A percentile compares a stretch with the other conserved stretches of the same genome.
phyloP scores from a whole-genome alignment of 2,797 vertebrate genomes.

The Alauda arvensis region DNA sequence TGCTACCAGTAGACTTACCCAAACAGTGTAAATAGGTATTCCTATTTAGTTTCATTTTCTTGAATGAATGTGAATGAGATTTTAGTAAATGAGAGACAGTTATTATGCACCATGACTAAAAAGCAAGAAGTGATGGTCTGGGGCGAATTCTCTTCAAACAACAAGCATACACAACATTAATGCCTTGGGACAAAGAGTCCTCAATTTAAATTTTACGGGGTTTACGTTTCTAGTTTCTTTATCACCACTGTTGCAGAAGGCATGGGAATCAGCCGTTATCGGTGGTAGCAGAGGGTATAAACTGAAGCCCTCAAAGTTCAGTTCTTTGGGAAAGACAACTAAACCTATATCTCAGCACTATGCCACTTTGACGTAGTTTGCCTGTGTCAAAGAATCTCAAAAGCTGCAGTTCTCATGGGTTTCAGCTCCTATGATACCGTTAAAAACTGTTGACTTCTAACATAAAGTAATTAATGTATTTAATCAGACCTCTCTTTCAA shows the following conservation, averaged over 20 bases:
- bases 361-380: background rate
- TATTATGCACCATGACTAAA: background rate
- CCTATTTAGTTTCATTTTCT: background rate
- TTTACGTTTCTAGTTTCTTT: constrained; percentile 7
- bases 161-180: background rate
- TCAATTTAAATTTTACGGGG: background rate
- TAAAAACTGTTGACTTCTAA: background rate
- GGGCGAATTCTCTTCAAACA: background rate
- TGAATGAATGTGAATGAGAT: background rate
- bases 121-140: background rate
- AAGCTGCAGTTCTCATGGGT: background rate
- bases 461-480: background rate
- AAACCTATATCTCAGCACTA: background rate
- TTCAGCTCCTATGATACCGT: background rate
- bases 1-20: background rate
- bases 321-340: background rate
- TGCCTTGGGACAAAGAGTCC: background rate
- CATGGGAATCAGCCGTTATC: background rate
- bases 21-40: background rate
- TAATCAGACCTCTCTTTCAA: background rate
- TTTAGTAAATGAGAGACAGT: background rate
- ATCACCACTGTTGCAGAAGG: background rate
- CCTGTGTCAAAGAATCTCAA: background rate
- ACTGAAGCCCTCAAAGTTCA: background rate
- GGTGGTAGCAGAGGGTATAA: background rate